Conservation (phyloP, 2,797 vertebrate genomes). For the Oreonectes daqikongensis region DNA sequence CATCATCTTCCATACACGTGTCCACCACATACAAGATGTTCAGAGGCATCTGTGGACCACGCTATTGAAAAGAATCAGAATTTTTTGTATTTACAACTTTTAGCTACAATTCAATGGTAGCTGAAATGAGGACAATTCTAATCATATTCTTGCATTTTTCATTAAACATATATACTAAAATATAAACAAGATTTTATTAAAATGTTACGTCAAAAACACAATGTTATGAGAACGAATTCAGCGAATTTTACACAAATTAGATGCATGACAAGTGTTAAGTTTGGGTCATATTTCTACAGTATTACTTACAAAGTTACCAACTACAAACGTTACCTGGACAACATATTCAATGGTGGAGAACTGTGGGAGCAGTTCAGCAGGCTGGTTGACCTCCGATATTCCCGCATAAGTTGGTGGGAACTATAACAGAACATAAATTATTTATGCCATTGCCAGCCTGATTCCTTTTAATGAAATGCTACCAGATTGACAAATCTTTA, state of each 20-base stretch:
- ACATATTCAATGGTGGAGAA: conserved; percentile 99
- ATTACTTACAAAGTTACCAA: neutral
- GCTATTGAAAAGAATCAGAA: too few species aligned
- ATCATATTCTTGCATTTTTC: too few species aligned
- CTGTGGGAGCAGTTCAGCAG: conserved; percentile 93
- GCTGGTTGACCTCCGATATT: conserved; percentile 96
- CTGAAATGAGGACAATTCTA: too few species aligned
- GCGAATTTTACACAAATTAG: too few species aligned
- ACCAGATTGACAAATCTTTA: conserved; percentile 59
- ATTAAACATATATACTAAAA: too few species aligned
- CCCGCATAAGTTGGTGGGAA: conserved; percentile 96
- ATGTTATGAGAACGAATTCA: too few species aligned
- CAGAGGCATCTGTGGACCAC: conserved; percentile 94
- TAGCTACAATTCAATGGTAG: too few species aligned
- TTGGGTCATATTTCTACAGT: neutral
- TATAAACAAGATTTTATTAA: too few species aligned
- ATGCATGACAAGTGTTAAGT: too few species aligned
- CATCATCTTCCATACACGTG: conserved; percentile 98
- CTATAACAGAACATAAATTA: conserved; percentile 65
- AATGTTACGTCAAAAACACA: too few species aligned
- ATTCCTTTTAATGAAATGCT: neutral
- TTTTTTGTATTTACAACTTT: too few species aligned
- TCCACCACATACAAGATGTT: conserved; percentile 97
- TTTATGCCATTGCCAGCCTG: neutral
- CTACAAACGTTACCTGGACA: conserved; percentile 84